Percentiles rank a stretch among this genome's conserved stretches.
These are phyloP conservation scores for Oceanodroma tethys DNA, from an alignment of 2,113 vertebrate species.

Conservation along the genomic window DNA sequence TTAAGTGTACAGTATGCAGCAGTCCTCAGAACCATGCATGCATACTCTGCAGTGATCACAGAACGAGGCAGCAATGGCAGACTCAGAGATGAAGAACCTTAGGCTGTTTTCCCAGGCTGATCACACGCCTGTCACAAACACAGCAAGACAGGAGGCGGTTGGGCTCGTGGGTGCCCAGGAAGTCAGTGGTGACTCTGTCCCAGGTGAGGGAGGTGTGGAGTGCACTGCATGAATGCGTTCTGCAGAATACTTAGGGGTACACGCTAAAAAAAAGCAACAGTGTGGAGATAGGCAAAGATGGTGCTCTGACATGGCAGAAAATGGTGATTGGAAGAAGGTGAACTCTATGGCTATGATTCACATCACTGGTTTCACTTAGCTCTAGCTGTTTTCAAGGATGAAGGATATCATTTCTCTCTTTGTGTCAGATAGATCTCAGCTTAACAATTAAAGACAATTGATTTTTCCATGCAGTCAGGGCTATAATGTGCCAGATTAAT, in stretches of 20 bases:
- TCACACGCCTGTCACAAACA: neutral
- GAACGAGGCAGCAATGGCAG: neutral
- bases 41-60: neutral
- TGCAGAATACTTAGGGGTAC: neutral
- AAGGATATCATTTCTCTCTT: neutral
- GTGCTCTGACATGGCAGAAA: neutral
- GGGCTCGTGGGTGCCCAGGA: neutral
- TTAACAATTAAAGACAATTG: neutral
- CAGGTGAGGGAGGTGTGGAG: neutral
- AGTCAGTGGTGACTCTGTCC: neutral
- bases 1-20: neutral
- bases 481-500: neutral
- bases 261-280: neutral
- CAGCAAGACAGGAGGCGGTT: neutral
- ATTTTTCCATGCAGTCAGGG: neutral
- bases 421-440: neutral
- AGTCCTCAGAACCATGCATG: neutral
- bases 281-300: neutral
- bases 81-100: neutral
- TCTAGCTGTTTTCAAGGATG: neutral
- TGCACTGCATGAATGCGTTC: neutral
- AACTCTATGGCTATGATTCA: neutral
- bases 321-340: neutral
- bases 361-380: neutral
- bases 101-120: neutral